Conservation (phyloP, 2,113 vertebrate species). For the Zeus faber region DNA sequence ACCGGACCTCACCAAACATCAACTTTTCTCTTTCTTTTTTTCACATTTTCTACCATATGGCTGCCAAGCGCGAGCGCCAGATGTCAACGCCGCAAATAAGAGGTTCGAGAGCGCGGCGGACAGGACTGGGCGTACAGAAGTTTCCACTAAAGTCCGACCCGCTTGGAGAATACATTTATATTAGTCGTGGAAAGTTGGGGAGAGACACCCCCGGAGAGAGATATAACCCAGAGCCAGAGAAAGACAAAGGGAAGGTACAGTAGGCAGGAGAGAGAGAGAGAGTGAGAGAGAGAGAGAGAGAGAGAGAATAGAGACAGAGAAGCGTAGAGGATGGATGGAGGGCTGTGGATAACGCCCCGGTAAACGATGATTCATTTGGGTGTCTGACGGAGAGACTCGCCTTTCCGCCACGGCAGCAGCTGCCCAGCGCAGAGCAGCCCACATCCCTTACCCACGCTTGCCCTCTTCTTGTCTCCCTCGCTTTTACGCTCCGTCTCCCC, state of each 20-base stretch:
- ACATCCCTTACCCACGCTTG: constrained; percentile 12
- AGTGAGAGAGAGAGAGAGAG: constrained; percentile 9
- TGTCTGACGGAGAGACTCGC: constrained; percentile 46
- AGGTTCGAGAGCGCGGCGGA: too few species aligned
- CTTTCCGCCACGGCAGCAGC: constrained; percentile 48
- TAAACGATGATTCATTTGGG: constrained; percentile 52
- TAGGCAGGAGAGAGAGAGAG: constrained; percentile 32
- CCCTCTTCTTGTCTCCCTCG: too few species aligned
- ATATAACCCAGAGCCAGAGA: constrained; percentile 31
- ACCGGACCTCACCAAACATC: too few species aligned
- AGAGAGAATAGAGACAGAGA: constrained; percentile 50
- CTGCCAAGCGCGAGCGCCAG: too few species aligned
- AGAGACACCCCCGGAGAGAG: too few species aligned
- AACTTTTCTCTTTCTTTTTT: too few species aligned
- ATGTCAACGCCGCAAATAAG: too few species aligned
- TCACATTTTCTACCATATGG: too few species aligned
- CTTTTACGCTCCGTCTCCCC: too few species aligned
- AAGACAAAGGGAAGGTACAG: background rate
- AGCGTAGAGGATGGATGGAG: constrained; percentile 15
- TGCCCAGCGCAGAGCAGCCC: constrained; percentile 47
- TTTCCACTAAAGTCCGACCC: constrained; percentile 52
- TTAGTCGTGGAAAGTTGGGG: too few species aligned
- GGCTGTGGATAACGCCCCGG: constrained; percentile 34
- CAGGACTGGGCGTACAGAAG: too few species aligned
- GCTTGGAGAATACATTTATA: constrained; percentile 22